Evolutionary conservation across 2,113 vertebrate species (phyloP).

Genomic region (western clawed frog (Xenopus tropicalis)): UCB_Xtro_10.0 CM004444.2:157283501-157284000

Average conservation of each 20-base stretch:
- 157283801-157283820: slow-evolving; percentile 6
- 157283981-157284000: not conserved
- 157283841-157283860: slow-evolving; percentile 15
- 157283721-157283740: slow-evolving; percentile 19
- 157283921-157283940: slow-evolving; percentile 7
- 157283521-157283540: too few species aligned
- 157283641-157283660: too few species aligned
- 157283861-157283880: slow-evolving; percentile 10
- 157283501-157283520: too few species aligned
- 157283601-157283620: too few species aligned
- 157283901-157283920: slow-evolving; percentile 20
- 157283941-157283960: slow-evolving; percentile 8
- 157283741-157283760: slow-evolving; percentile 11
- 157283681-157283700: too few species aligned
- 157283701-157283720: slow-evolving; percentile 1
- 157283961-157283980: slow-evolving; percentile 3
- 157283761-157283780: slow-evolving; percentile 22
- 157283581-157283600: too few species aligned
- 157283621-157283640: too few species aligned
- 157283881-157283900: slow-evolving; percentile 36
- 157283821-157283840: slow-evolving; percentile 27
- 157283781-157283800: slow-evolving; percentile 6
- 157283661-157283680: too few species aligned
- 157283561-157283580: too few species aligned
- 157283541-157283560: too few species aligned